A percentile compares a stretch with the other conserved stretches of the same genome.
Evolutionary conservation across 2,797 vertebrate genomes (phyloP).

Genomic region (Pseudocheirus occidentalis): DNA sequence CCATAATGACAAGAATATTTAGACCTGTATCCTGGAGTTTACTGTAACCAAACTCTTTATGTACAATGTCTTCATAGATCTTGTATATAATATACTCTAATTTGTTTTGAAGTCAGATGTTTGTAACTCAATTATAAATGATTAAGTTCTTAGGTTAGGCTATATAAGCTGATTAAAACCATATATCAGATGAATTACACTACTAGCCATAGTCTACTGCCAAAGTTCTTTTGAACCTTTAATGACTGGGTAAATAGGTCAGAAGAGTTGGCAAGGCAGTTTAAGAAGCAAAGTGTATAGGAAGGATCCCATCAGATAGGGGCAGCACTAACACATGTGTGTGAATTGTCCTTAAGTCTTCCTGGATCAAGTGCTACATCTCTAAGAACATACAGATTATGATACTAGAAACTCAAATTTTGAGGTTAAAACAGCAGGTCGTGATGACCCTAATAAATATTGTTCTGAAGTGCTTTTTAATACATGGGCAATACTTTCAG

Average conservation of each 20-base stretch:
- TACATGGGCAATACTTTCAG: not conserved
- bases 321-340: not conserved
- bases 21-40: not conserved
- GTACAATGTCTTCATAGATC: not conserved
- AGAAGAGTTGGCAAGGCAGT: not conserved
- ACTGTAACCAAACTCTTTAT: not conserved
- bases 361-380: not conserved
- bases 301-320: not conserved
- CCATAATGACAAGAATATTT: not conserved
- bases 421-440: not conserved
- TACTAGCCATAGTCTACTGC: not conserved
- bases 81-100: not conserved
- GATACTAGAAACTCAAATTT: not conserved
- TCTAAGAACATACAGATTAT: not conserved
- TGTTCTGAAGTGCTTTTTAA: not conserved
- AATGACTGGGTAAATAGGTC: not conserved
- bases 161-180: not conserved
- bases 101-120: not conserved
- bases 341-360: not conserved
- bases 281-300: not conserved
- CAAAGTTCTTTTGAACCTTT: not conserved
- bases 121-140: not conserved
- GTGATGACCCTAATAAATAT: not conserved
- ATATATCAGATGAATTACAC: not conserved
- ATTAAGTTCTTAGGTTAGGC: not conserved